phyloP scores from a whole-genome alignment of 2,797 vertebrate species.

The Cottoperca gobio region DNA sequence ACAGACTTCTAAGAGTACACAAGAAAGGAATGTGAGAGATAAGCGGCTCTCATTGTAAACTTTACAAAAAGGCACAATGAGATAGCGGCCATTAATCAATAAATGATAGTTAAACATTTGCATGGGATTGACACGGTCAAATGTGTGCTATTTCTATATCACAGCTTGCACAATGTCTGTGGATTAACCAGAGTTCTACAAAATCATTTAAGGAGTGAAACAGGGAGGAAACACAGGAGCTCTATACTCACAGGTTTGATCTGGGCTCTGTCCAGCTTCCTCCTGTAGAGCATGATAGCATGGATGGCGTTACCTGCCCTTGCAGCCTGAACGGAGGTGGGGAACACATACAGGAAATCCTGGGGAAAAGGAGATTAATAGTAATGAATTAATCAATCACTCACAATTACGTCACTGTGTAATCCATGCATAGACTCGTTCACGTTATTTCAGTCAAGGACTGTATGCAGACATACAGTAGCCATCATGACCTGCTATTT shows the following conservation, averaged over 20 bases:
- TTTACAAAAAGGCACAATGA: slow-evolving; percentile 16
- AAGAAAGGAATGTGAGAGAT: slow-evolving; percentile 32
- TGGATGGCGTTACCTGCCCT: slow-evolving; percentile 95
- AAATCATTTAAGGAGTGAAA: neutral
- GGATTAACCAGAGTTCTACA: neutral
- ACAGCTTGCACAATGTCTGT: neutral
- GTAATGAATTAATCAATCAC: neutral
- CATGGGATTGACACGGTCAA: neutral
- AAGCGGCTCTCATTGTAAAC: slow-evolving; percentile 36
- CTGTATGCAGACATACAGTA: neutral
- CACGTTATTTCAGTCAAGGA: slow-evolving; percentile 25
- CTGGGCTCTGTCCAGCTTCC: slow-evolving; percentile 94
- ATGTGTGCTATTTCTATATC: neutral
- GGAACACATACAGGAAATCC: slow-evolving; percentile 92
- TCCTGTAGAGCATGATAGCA: slow-evolving; percentile 92
- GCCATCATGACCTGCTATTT: slow-evolving; percentile 15
- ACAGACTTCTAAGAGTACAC: slow-evolving; percentile 25
- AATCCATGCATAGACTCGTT: neutral
- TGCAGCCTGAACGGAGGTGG: slow-evolving; percentile 92
- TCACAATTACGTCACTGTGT: neutral
- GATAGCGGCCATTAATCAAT: slow-evolving; percentile 14
- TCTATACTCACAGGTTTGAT: slow-evolving; percentile 91
- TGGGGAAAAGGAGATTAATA: slow-evolving; percentile 50
- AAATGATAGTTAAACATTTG: slow-evolving; percentile 49
- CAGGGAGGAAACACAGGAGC: neutral